Percentiles rank a stretch among this genome's conserved stretches.
These are phyloP conservation scores for Ectobius pallidus DNA, from an alignment of 2,888 invertebrate species.

Conservation along the genomic window DNA sequence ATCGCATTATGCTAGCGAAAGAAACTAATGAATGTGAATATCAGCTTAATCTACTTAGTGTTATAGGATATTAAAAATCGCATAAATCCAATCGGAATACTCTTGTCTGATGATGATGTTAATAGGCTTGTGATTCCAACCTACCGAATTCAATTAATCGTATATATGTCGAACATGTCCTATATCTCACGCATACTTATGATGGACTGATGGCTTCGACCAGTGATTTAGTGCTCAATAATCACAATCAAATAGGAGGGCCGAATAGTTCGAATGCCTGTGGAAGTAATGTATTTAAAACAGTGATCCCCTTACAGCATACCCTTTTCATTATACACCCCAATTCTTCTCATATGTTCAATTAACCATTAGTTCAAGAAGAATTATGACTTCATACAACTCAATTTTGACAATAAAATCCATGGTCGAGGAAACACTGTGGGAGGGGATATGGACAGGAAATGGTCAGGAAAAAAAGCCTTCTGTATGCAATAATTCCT, in stretches of 20 bases:
- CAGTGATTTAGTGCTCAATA: no score
- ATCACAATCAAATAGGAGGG: not conserved
- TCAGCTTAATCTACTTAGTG: no score
- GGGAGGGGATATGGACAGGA: not conserved
- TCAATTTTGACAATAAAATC: constrained; percentile 10
- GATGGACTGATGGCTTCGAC: no score
- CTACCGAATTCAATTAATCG: not conserved
- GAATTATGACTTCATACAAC: constrained; percentile 11
- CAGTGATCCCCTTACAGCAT: not conserved
- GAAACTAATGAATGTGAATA: no score
- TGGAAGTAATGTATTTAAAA: not conserved
- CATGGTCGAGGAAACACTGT: not conserved
- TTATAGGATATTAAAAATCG: no score
- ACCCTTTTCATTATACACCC: no score
- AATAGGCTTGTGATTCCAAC: no score
- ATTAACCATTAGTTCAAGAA: not conserved
- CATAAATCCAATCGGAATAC: no score
- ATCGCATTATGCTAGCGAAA: no score
- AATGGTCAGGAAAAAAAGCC: not conserved
- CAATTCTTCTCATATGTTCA: not conserved
- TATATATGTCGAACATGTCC: not conserved
- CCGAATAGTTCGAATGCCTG: not conserved
- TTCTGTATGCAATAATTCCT: not conserved
- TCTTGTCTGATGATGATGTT: no score
- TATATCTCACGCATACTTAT: no score